Evolutionary conservation across 2,888 invertebrate genomes (phyloP).

Genomic region (Ctenicera cuprea): DNA sequence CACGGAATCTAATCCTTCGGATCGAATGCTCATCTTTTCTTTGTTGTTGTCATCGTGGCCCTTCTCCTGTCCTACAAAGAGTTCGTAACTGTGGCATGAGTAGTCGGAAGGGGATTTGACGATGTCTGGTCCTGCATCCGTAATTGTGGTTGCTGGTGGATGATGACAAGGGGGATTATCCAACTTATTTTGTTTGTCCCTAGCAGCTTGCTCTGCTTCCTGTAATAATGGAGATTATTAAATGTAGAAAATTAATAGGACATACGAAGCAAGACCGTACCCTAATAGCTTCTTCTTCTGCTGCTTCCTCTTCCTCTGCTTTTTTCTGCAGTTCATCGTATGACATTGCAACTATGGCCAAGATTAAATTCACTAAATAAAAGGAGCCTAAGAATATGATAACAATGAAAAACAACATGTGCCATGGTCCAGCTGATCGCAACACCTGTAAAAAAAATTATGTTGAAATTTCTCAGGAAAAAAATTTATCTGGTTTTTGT

Average conservation of each 20-base stretch:
- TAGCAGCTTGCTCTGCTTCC: conserved; percentile 91
- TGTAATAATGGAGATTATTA: conserved; percentile 67
- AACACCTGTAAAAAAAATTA: conserved; percentile 79
- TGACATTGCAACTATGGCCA: conserved; percentile 99
- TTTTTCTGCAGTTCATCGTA: conserved; percentile 99
- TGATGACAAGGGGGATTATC: conserved; percentile 70
- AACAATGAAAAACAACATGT: conserved; percentile 98
- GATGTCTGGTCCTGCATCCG: conserved; percentile 78
- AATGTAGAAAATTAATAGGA: background rate
- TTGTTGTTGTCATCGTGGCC: conserved; percentile 93
- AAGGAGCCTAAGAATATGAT: conserved; percentile 99
- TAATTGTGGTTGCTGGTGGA: conserved; percentile 74
- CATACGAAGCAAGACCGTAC: conserved; percentile 71
- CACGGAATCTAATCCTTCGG: conserved; percentile 91
- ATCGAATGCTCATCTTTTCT: conserved; percentile 92
- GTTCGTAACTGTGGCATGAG: conserved; percentile 94
- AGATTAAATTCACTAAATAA: conserved; percentile 98
- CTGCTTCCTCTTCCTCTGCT: conserved; percentile 96
- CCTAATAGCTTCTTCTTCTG: conserved; percentile 94
- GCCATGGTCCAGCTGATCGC: conserved; percentile 97
- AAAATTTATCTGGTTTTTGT: background rate
- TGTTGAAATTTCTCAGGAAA: too few relatives aligned
- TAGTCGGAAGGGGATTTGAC: conserved; percentile 94
- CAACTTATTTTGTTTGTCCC: conserved; percentile 79
- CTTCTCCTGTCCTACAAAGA: conserved; percentile 92